phyloP scores from a whole-genome alignment of 1,140 invertebrate species.

The Asobara japonica region DNA sequence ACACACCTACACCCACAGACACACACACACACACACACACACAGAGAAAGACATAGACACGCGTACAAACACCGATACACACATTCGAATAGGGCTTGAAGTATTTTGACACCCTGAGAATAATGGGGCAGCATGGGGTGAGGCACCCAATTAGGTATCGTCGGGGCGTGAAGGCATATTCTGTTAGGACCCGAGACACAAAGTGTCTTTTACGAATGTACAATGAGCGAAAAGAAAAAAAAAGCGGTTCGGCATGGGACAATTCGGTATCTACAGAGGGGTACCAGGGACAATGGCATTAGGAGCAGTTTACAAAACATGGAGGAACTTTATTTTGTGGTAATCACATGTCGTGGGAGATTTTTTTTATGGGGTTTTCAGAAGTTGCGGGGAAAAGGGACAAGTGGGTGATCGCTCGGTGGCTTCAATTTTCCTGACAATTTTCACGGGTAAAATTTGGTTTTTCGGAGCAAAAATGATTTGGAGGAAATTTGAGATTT shows the following conservation, averaged over 20 bases:
- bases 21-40: too few species aligned
- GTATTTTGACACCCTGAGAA: conserved; percentile 66
- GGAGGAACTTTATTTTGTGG: neutral
- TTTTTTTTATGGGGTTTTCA: neutral
- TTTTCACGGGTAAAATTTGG: too few species aligned
- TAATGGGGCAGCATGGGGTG: conserved; percentile 62
- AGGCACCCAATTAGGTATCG: conserved; percentile 63
- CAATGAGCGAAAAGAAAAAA: conserved; percentile 22
- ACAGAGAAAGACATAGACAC: too few species aligned
- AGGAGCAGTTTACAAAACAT: neutral
- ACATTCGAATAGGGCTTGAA: conserved; percentile 40
- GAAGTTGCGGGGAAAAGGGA: neutral
- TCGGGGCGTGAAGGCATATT: conserved; percentile 50
- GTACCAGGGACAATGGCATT: neutral
- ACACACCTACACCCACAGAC: too few species aligned
- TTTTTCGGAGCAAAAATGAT: too few species aligned
- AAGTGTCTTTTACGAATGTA: conserved; percentile 29
- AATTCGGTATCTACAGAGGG: conserved; percentile 22
- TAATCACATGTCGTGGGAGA: conserved; percentile 11
- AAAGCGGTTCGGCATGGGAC: conserved; percentile 9
- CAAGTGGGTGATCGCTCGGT: too few species aligned
- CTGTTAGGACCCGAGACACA: conserved; percentile 25
- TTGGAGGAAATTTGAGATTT: too few species aligned
- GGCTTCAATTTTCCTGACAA: too few species aligned
- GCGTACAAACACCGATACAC: too few species aligned